Evolutionary conservation across 1,140 invertebrate species (phyloP).

Genomic region (Akabosia matsudoensis): DNA sequence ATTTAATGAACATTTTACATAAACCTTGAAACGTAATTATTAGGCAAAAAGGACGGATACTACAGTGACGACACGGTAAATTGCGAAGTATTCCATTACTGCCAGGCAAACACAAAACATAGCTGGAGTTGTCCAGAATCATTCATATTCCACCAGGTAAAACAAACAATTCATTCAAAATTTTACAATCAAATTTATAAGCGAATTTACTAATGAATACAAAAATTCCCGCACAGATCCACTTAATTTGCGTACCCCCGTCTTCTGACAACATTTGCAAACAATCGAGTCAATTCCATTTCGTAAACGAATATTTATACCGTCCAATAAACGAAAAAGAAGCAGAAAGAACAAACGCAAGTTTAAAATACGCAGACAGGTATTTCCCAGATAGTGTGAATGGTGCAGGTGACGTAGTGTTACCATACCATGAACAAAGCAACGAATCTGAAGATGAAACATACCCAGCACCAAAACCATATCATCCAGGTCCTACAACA

Average conservation of each 20-base stretch:
- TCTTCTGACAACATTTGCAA: constrained; percentile 75
- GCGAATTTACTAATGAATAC: neutral
- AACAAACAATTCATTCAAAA: neutral
- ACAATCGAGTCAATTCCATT: constrained; percentile 84
- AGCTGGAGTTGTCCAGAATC: constrained; percentile 91
- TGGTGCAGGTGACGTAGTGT: neutral
- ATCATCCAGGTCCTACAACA: neutral
- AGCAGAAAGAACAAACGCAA: constrained; percentile 73
- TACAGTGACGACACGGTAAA: constrained; percentile 84
- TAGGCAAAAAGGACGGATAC: constrained; percentile 57
- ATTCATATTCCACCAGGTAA: constrained; percentile 85
- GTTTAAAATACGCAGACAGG: constrained; percentile 78
- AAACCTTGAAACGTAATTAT: neutral
- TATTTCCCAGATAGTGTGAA: neutral
- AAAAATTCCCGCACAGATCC: constrained; percentile 60
- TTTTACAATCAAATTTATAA: too few relatives aligned
- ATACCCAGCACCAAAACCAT: neutral
- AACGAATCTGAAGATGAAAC: neutral
- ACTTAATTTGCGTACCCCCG: constrained; percentile 88
- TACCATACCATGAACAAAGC: neutral
- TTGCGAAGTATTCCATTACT: constrained; percentile 92
- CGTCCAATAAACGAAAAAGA: constrained; percentile 79
- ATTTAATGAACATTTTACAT: neutral
- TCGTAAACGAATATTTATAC: constrained; percentile 89
- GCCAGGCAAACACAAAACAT: constrained; percentile 81